A percentile compares a stretch with the other conserved stretches of the same genome.
These are phyloP conservation scores for Chromis chromis DNA, from an alignment of 2,797 vertebrate genomes.

Conservation along the genomic window DNA sequence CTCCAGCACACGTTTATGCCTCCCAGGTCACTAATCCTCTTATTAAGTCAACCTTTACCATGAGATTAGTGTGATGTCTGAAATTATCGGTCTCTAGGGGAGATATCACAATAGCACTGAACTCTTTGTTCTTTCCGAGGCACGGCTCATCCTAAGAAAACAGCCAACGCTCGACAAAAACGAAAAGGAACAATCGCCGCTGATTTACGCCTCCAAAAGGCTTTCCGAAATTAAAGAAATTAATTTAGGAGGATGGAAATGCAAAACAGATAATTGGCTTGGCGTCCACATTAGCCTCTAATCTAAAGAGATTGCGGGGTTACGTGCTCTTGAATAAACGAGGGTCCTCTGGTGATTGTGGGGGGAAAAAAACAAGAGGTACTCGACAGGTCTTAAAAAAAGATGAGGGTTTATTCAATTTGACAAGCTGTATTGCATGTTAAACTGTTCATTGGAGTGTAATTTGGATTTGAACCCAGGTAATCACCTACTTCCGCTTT, in stretches of 20 bases:
- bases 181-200: conserved; percentile 5
- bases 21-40: conserved; percentile 46
- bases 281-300: conserved; percentile 4
- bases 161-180: neutral
- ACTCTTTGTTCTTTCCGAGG: conserved; percentile 18
- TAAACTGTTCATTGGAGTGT: conserved; percentile 26
- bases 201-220: neutral
- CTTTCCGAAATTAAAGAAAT: conserved; percentile 4
- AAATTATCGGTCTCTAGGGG: conserved; percentile 34
- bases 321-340: conserved; percentile 20
- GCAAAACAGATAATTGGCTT: conserved; percentile 21
- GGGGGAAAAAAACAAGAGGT: neutral
- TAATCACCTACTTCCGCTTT: conserved; percentile 24
- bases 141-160: neutral
- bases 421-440: conserved; percentile 18
- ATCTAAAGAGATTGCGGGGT: conserved; percentile 17
- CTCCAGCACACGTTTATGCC: neutral
- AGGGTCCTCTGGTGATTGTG: conserved; percentile 4
- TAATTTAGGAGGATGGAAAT: conserved; percentile 23
- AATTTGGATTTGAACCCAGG: conserved; percentile 37
- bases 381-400: conserved; percentile 3
- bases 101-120: conserved; percentile 16
- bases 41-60: conserved; percentile 50
- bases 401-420: conserved; percentile 14
- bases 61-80: conserved; percentile 40